Base-by-base conservation (phyloP, 92 coral and sea anemone species). In the Zoanthus gigantus region DNA sequence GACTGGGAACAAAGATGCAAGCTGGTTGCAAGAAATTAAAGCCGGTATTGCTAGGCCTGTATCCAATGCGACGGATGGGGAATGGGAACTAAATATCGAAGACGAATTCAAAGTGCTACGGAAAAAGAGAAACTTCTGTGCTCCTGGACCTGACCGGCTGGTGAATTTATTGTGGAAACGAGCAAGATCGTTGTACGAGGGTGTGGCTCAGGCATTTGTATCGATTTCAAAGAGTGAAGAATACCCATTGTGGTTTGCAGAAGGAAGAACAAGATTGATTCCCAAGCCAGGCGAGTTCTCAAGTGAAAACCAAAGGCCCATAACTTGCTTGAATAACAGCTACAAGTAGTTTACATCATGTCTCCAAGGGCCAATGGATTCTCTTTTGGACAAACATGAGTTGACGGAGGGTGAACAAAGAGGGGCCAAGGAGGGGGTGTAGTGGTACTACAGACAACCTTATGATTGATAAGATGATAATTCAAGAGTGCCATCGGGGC, bases 261-360 rank as follows among this genome's bases (percentile, higher is more conserved):
- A 54, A 15, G 60, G 60, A 37, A 7, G 60, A 9, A 54, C 60
- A 54, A 54, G 60, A 10, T 3, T 54, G 14, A 11, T 54, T 10
- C 60, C 60, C 14, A 54, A 54, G 16, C 3, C 13, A 54, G 14
- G 14, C 12, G 60, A 54, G 14, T 54, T 92, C 30, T 52, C 79
- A 11, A 90, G 90, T 86, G 92, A 92, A 17, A 92, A 89, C 83
- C 92, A 89, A 60, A 67, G 92, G 11, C 90, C 93, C n/a, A 92
- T 92, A 46, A 92, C 94, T 57, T 89, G 90, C 65, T 77, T 92
- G n/a, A 92, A 92, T 18, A 92, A 53, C 68, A 48, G 54, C 65
- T 90, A 92, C 73, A 89, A 89, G 79, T 92, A 90, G 87, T 86
- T 90, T 46, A 89, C 90, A 0, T 89, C 92, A 31, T 92, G 94